Conservation (phyloP, 2,888 invertebrate species). For the Congeria kusceri region DNA sequence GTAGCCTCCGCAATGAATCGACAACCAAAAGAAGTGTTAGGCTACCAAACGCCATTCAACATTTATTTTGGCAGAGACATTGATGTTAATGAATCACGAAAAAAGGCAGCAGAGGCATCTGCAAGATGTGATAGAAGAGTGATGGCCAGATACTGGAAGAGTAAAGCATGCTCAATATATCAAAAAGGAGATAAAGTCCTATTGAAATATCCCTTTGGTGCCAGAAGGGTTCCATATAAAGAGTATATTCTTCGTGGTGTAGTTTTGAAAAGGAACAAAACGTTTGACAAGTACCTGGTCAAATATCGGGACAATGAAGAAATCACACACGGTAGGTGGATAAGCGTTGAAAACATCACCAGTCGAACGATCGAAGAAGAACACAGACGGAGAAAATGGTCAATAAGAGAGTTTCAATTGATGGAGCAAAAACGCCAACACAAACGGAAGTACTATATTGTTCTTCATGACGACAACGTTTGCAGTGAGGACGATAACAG, state of each 20-base stretch:
- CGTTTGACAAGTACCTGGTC: neutral
- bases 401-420: too few species aligned
- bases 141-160: neutral
- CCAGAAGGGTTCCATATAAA: conserved; percentile 8
- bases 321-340: neutral
- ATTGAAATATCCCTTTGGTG: conserved; percentile 1
- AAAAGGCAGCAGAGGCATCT: conserved; percentile 10
- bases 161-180: conserved; percentile 9
- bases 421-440: conserved; percentile 2
- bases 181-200: conserved; percentile 10
- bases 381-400: neutral
- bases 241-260: neutral
- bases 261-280: neutral
- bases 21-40: conserved; percentile 32
- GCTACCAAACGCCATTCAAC: conserved; percentile 9
- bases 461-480: neutral
- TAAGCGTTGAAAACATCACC: conserved; percentile 2
- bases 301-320: too few species aligned
- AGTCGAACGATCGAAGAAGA: conserved; percentile 11
- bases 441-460: conserved; percentile 1
- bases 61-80: conserved; percentile 20
- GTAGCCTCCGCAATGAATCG: neutral
- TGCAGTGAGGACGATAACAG: too few species aligned
- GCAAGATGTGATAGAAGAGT: conserved; percentile 1
- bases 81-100: conserved; percentile 18